Evolutionary conservation across 2,113 vertebrate species (phyloP), one percentile per base, ranked within the genome.

Genomic region (Scytalopus superciliaris): DNA sequence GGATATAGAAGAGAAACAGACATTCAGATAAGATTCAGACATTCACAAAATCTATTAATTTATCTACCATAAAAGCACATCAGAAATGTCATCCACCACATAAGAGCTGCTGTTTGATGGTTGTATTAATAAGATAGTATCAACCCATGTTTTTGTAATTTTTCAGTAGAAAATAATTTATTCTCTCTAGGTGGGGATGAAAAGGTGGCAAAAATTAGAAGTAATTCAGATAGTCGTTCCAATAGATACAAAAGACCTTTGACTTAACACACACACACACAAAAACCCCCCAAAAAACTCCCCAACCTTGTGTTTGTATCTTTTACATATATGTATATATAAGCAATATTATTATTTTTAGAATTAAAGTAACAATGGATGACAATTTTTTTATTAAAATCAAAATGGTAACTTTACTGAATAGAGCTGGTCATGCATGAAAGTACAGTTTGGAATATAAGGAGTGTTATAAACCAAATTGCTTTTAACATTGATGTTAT

Each of bases 271-370:
- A n/a, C n/a, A n/a, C n/a, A n/a, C n/a, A n/a, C n/a, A n/a, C n/a
- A n/a, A n/a, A n/a, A n/a, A n/a, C n/a, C n/a, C n/a, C n/a, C n/a
- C n/a, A n/a, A n/a, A n/a, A n/a, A n/a, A n/a, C n/a, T n/a, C n/a
- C n/a, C n/a, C 8, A 63, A 19, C 2, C 1, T 1, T 17, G 6
- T 27, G 50, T 83, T 63, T 81, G 1, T 64, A 19, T 45, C 1
- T 55, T 94, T 80, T 33, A 55, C 31, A 55, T 35, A 57, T 57
- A n/a, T 50, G 70, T 2, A 17, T 59, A 5, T 31, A 49, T n/a
- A 75, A 56, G 1, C 6, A 69, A 6, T 70, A 72, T 78, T 52
- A 57, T 60, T 37, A 4, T n/a, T 92, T 87, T 68, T 85, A 62
- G 22, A 81, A 75, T 5, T 33, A 63, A 75, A 66, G 7, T 49